Percentiles rank a stretch among this genome's conserved stretches.
Conservation (phyloP, 2,888 invertebrate genomes). For the Hofmannophila pseudospretella region DNA sequence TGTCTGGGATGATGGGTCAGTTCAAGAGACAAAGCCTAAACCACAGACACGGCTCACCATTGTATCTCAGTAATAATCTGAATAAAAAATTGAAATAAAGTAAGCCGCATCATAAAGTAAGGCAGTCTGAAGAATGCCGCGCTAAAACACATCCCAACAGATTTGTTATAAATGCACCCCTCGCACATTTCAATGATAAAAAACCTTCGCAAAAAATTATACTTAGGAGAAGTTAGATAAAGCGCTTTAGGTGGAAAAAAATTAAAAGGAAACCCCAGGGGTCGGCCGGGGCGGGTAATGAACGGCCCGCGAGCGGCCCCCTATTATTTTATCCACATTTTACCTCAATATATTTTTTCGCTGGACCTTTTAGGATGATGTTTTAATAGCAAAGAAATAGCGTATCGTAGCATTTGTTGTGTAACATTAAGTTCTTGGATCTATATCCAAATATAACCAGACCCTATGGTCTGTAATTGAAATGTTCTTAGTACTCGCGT, state of each 20-base stretch:
- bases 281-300: conserved; percentile 17
- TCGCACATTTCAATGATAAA: conserved; percentile 17
- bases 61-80: too few species aligned
- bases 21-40: too few species aligned
- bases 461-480: too few species aligned
- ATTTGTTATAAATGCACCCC: conserved; percentile 7
- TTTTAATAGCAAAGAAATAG: too few species aligned
- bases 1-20: too few species aligned
- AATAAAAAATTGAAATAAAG: too few species aligned
- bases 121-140: not conserved
- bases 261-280: conserved; percentile 23
- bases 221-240: conserved; percentile 27
- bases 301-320: conserved; percentile 18
- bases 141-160: not conserved
- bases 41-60: too few species aligned
- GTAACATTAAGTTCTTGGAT: too few species aligned
- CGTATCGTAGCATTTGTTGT: too few species aligned
- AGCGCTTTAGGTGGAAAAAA: conserved; percentile 27
- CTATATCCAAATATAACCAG: too few species aligned
- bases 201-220: conserved; percentile 15
- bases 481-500: too few species aligned
- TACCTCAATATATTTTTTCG: conserved; percentile 17
- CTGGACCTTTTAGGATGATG: conserved; percentile 1
- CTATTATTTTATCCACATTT: conserved; percentile 30
- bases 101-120: too few species aligned